Base-by-base conservation (phyloP, 30 jellyfish, hydroid and myxozoan genomes). In the Aurelia sp. region DNA sequence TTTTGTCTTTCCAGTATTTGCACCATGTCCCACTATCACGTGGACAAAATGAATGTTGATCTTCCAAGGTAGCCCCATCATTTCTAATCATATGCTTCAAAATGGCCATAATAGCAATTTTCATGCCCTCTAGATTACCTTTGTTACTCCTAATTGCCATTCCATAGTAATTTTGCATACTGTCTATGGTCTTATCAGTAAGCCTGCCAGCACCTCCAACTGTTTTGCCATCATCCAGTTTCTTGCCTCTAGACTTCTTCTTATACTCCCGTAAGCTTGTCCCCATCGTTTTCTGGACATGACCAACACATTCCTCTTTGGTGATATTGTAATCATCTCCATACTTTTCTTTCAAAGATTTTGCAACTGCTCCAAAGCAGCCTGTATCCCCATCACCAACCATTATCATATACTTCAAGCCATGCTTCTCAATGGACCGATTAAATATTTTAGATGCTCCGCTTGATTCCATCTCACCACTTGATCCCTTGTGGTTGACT, bases 351-450 rank as follows among this genome's bases (percentile, higher is more conserved):
- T n/a, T 27, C 33, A 27, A 27, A 27, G 33, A 27, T 27, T 27
- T 27, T 2, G 33, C 33, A 0, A 80, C 91, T 37, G 20, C 53
- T 30, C 91, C 91, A 80, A 21, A 80, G 74, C 91, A 80, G 51
- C 84, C 33, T 58, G 74, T 80, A 57, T 80, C 85, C 8, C 91
- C 91, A 65, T 80, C 91, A 2, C 91, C 91, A 65, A 80, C 84
- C 22, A 80, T 35, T 50, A 35, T 40, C 48, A 80, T 64, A 53
- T 80, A 80, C 19, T 53, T 47, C 59, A 80, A 23, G 16, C 83
- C 62, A 17, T 74, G 2, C 60, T 80, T 37, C 47, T 66, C 82
- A 41, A 80, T 80, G 1, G 76, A 23, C 71, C 80, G n/a, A 30
- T 31, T 22, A 71, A 72, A 72, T 17, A 59, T 83, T 37, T 59